Percentiles rank a stretch among this genome's conserved stretches.
Conservation (phyloP, 2,797 vertebrate species). For the Paramormyrops hopkinsi region DNA sequence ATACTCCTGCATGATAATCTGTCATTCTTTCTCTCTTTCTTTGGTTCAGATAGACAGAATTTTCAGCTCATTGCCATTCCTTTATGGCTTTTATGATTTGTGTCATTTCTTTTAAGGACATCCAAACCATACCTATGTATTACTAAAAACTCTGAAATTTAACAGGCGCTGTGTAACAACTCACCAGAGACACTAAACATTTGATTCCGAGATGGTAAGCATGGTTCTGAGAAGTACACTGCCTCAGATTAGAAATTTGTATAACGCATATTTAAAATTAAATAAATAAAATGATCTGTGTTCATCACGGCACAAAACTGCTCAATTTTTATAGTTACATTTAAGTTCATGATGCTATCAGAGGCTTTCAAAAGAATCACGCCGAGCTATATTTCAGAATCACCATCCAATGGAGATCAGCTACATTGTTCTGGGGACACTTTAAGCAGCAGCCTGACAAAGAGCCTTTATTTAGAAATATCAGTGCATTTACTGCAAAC, state of each 20-base stretch:
- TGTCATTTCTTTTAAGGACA: neutral
- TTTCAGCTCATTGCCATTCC: neutral
- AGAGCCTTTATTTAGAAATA: conserved; percentile 5
- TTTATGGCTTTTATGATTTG: neutral
- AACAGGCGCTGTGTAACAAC: neutral
- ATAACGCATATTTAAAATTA: neutral
- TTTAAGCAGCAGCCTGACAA: neutral
- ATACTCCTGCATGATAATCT: neutral
- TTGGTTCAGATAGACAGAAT: neutral
- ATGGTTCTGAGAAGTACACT: neutral
- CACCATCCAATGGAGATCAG: neutral
- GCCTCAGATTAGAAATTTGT: neutral
- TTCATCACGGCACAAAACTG: neutral
- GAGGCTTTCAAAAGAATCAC: conserved; percentile 30
- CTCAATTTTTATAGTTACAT: neutral
- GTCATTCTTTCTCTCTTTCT: neutral
- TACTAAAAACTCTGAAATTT: neutral
- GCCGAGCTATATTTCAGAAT: conserved; percentile 17
- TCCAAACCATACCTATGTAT: neutral
- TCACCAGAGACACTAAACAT: neutral
- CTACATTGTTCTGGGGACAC: neutral
- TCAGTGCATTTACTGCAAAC: conserved; percentile 28
- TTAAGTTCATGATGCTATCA: conserved; percentile 30
- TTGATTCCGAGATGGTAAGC: neutral
- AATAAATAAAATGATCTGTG: neutral